Evolutionary conservation across 2,113 vertebrate genomes (phyloP).

Genomic region (Oryctolagus cuniculus): DNA sequence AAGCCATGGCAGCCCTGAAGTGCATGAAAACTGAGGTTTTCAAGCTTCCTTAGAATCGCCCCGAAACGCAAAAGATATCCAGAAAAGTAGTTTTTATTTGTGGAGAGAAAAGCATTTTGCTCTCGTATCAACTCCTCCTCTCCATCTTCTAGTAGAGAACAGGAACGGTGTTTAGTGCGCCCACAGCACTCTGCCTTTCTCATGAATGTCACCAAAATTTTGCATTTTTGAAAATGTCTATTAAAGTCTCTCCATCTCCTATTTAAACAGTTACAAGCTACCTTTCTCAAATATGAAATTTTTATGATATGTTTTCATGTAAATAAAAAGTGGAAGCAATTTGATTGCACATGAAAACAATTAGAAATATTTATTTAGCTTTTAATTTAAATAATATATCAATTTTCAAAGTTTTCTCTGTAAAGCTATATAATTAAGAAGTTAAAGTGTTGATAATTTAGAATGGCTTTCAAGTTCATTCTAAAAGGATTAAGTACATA

Average conservation of each 20-base stretch:
- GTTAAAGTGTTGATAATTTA: not conserved
- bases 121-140: not conserved
- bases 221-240: constrained; percentile 48
- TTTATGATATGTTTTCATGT: constrained; percentile 1
- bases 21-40: not conserved
- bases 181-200: constrained; percentile 42
- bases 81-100: not conserved
- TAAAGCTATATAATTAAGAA: not conserved
- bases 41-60: not conserved
- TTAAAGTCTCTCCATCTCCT: constrained; percentile 2
- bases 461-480: not conserved
- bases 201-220: constrained; percentile 13
- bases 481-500: not conserved
- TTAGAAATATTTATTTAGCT: constrained; percentile 37
- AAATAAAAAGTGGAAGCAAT: constrained; percentile 43
- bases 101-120: not conserved
- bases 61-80: not conserved
- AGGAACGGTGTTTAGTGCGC: constrained; percentile 25
- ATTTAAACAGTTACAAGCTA: not conserved
- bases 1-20: not conserved
- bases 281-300: constrained; percentile 34
- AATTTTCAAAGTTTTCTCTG: constrained; percentile 33
- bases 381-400: not conserved
- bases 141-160: not conserved
- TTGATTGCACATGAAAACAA: not conserved